These are phyloP conservation scores for Semnornis frantzii DNA, from an alignment of 2,113 vertebrate genomes.

Conservation along the genomic window DNA sequence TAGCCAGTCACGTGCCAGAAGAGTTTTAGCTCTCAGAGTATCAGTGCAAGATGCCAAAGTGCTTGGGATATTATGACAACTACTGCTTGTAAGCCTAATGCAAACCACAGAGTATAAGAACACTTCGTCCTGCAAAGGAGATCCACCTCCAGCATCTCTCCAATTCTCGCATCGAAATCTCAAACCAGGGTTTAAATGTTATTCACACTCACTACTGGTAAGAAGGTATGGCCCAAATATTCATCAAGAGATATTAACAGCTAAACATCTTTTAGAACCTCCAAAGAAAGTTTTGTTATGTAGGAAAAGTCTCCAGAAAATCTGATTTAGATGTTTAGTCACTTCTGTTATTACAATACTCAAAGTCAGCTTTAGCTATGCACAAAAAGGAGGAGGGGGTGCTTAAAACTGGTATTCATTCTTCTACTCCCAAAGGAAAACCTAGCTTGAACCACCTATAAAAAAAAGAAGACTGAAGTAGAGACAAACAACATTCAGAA, in stretches of 20 bases:
- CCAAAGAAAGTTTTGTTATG: not conserved
- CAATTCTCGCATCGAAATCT: not conserved
- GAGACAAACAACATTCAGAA: not conserved
- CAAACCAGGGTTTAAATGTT: not conserved
- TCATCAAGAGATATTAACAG: not conserved
- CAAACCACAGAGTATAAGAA: not conserved
- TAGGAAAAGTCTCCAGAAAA: not conserved
- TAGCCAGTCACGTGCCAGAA: conserved; percentile 35
- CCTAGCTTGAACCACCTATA: not conserved
- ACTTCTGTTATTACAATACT: not conserved
- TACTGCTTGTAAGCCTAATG: not conserved
- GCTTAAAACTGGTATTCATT: not conserved
- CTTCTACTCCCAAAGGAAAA: not conserved
- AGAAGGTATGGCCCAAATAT: not conserved
- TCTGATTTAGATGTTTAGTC: not conserved
- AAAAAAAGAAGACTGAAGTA: not conserved
- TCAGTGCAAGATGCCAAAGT: conserved; percentile 66
- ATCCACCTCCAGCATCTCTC: not conserved
- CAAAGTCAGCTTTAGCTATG: not conserved
- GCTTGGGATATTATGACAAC: conserved; percentile 32
- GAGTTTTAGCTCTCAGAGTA: conserved; percentile 40
- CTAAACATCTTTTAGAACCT: not conserved
- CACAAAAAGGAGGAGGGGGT: not conserved
- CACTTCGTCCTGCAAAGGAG: conserved; percentile 2
- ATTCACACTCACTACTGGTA: not conserved